Percentiles rank a stretch among this genome's conserved stretches.
phyloP scores from a whole-genome alignment of 2,888 invertebrate genomes.

The Timema podura region DNA sequence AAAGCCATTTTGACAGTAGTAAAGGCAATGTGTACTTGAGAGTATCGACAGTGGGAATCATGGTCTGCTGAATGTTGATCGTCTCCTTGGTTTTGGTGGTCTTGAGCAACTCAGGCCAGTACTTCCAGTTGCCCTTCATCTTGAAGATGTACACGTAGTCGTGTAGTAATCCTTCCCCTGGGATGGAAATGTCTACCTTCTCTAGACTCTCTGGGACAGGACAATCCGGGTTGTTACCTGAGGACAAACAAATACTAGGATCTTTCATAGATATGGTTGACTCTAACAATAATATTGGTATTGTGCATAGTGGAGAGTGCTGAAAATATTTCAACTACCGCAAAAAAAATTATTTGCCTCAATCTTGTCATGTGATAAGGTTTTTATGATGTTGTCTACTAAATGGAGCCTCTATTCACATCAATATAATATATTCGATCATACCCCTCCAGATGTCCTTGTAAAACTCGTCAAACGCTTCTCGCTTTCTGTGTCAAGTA shows the following conservation, averaged over 20 bases:
- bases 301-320: too few relatives aligned
- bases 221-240: conserved; percentile 45
- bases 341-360: too few relatives aligned
- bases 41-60: conserved; percentile 57
- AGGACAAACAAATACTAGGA: conserved; percentile 45
- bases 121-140: conserved; percentile 82
- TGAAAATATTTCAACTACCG: too few relatives aligned
- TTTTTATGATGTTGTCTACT: too few relatives aligned
- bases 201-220: conserved; percentile 58
- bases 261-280: too few relatives aligned
- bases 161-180: conserved; percentile 70
- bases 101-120: conserved; percentile 74
- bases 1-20: too few relatives aligned
- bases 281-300: too few relatives aligned
- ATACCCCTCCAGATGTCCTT: conserved; percentile 40
- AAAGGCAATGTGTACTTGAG: too few relatives aligned
- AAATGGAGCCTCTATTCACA: too few relatives aligned
- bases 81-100: conserved; percentile 52
- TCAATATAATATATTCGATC: too few relatives aligned
- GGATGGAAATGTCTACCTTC: conserved; percentile 69
- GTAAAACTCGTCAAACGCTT: conserved; percentile 48
- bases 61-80: conserved; percentile 45
- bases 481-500: conserved; percentile 70
- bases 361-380: too few relatives aligned
- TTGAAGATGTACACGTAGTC: conserved; percentile 81